Percentiles rank a stretch among this genome's conserved stretches.
These are phyloP conservation scores for Metellina segmentata DNA, from an alignment of 2,888 invertebrate genomes.

Conservation along the genomic window DNA sequence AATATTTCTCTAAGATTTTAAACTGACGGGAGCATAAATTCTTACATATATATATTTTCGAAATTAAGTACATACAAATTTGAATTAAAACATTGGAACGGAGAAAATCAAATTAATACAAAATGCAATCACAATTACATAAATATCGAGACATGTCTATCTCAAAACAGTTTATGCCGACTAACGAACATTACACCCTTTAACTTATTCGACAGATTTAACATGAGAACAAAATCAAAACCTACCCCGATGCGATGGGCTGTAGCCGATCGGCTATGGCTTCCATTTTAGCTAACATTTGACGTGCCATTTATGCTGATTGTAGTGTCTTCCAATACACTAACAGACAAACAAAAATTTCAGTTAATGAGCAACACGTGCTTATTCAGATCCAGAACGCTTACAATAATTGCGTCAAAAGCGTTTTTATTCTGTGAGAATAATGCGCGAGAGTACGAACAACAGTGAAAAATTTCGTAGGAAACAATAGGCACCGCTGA, in stretches of 20 bases:
- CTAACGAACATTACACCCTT: too few relatives aligned
- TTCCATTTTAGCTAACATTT: conserved; percentile 63
- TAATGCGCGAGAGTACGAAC: neutral
- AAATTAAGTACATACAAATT: too few relatives aligned
- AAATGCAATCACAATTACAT: too few relatives aligned
- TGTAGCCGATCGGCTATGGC: conserved; percentile 66
- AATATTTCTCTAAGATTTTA: too few relatives aligned
- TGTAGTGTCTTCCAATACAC: neutral
- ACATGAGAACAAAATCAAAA: neutral
- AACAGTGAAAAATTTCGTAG: neutral
- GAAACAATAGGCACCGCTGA: conserved; percentile 17
- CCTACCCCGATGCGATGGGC: conserved; percentile 31
- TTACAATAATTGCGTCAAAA: neutral
- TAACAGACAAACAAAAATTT: neutral
- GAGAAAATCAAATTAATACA: too few relatives aligned
- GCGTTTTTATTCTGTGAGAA: neutral
- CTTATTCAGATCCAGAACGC: neutral
- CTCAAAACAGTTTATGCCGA: too few relatives aligned
- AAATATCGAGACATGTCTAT: too few relatives aligned
- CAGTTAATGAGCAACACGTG: neutral
- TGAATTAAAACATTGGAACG: too few relatives aligned
- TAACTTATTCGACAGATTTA: neutral
- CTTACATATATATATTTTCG: too few relatives aligned
- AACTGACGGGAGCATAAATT: too few relatives aligned
- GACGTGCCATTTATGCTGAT: conserved; percentile 29